These are phyloP conservation scores for Cephus pygmeus DNA, from an alignment of 2,888 invertebrate species.

Conservation along the genomic window DNA sequence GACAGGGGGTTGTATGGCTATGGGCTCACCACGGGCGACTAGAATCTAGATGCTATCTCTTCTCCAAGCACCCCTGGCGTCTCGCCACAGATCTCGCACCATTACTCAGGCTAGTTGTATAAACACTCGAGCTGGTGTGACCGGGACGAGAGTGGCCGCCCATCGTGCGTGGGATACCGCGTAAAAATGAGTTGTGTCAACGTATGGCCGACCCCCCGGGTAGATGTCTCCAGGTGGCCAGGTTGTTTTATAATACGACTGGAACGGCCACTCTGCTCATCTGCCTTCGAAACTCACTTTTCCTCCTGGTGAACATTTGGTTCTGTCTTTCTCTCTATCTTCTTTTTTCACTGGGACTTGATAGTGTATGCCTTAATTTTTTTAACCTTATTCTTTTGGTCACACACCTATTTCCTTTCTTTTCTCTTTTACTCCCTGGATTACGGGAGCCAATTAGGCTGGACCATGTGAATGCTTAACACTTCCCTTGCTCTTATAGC, in stretches of 20 bases:
- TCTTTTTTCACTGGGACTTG: slow-evolving; percentile 8
- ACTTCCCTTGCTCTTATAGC: not conserved
- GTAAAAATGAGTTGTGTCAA: slow-evolving; percentile 65
- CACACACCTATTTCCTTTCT: not conserved
- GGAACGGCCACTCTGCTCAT: not conserved
- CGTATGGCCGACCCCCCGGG: slow-evolving; percentile 54
- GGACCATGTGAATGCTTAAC: not conserved
- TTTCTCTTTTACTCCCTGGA: not conserved
- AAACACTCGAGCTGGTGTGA: slow-evolving; percentile 28
- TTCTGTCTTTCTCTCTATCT: slow-evolving; percentile 4
- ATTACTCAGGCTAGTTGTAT: slow-evolving; percentile 52
- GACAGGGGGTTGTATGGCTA: slow-evolving; percentile 6
- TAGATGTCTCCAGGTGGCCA: slow-evolving; percentile 55
- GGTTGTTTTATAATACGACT: slow-evolving; percentile 50
- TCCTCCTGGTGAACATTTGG: not conserved
- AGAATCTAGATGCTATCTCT: slow-evolving; percentile 48
- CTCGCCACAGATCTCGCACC: slow-evolving; percentile 56
- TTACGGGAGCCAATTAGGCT: not conserved
- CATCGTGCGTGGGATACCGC: slow-evolving; percentile 61
- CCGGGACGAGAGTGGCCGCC: slow-evolving; percentile 51
- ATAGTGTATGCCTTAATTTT: not conserved
- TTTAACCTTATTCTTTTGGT: not conserved
- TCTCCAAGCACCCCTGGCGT: slow-evolving; percentile 35
- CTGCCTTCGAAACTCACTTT: slow-evolving; percentile 1
- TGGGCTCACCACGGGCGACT: slow-evolving; percentile 42